Conservation (phyloP, 2,797 vertebrate genomes). For the Okamejei kenojei region DNA sequence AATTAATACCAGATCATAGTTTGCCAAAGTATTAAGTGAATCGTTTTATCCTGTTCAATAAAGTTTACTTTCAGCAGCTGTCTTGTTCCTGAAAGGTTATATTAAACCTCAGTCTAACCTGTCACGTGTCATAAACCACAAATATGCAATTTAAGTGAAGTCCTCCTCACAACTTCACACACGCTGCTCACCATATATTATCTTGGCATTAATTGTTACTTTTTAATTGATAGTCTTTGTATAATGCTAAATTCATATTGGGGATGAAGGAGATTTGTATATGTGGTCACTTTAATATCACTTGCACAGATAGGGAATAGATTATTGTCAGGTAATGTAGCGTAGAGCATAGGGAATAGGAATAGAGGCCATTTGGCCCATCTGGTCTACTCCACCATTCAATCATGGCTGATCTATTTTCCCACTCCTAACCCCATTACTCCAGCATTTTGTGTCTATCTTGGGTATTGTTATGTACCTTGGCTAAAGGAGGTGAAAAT, state of each 20-base stretch:
- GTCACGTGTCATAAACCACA: not conserved
- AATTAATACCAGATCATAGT: constrained; percentile 13
- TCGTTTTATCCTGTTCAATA: constrained; percentile 6
- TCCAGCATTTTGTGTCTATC: too few relatives aligned
- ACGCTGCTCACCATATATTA: not conserved
- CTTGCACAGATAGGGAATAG: too few relatives aligned
- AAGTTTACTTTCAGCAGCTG: constrained; percentile 33
- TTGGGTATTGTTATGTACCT: not conserved
- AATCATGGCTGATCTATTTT: too few relatives aligned
- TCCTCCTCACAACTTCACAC: not conserved
- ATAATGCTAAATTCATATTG: not conserved
- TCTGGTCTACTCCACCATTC: too few relatives aligned
- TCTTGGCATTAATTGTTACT: constrained; percentile 4
- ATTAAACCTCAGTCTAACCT: not conserved
- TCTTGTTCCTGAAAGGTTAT: not conserved
- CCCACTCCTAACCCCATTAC: too few relatives aligned
- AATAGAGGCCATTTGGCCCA: too few relatives aligned
- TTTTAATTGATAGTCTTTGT: not conserved
- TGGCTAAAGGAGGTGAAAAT: not conserved
- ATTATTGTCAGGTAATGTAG: too few relatives aligned
- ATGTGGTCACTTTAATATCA: not conserved
- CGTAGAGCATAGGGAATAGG: too few relatives aligned
- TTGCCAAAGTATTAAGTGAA: constrained; percentile 21
- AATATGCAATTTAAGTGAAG: not conserved
- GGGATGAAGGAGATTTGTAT: not conserved